Evolutionary conservation across 2,888 invertebrate genomes (phyloP), one percentile per base, ranked within the genome.

Genomic region (Phortica magna): DNA sequence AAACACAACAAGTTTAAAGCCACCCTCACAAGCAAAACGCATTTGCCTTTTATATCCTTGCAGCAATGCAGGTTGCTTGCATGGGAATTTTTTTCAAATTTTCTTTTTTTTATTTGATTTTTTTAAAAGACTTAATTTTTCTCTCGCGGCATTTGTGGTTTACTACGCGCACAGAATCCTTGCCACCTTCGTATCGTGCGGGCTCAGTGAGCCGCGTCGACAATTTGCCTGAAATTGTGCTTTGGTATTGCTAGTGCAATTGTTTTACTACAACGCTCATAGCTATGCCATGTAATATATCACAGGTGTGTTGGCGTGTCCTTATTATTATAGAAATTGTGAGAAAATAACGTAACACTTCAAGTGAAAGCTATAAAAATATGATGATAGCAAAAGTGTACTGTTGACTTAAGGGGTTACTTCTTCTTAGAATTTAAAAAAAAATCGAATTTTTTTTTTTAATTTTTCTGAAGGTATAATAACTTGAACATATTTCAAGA

Each of bases 31-130:
- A 9, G 7, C 9, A 14, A 9, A 48, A 9, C 2, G 48, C 48
- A 48, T 0, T 48, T 31, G 31, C 31, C 31, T 48, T 48, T 48
- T 2, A 7, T 14, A 48, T 48, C 48, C 48, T 48, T 14, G 14
- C 10, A 6, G 48, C 48, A 48, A 48, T 48, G 48, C 48, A 48
- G 14, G 5, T 48, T 87, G 83, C 85, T 83, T 85, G 79, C 74
- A 83, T 83, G 86, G 84, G 85, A 86, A 85, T 85, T 83, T 76
- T 67, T n/a, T 1, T 42, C n/a, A 39, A 42, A 59, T 59, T 59
- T 59, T 17, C 17, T 53, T 53, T 53, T 53, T 31, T 53, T 10
- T 53, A 53, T 53, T 53, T 53, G 53, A 53, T 14, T 10, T 22
- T 12, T n/a, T 31, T 17, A 61, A 19, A 61, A 61, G 6, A 0